These are phyloP conservation scores for zebrafish (Danio rerio) DNA, from an alignment of 2,113 vertebrate species.

Conservation along the genomic window GRCz12tu NC_133192.1:13108501-13109000, in stretches of 20 bases:
- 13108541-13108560: slow-evolving; percentile 40
- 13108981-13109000: no score
- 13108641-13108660: slow-evolving; percentile 22
- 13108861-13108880: no score
- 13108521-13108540: slow-evolving; percentile 52
- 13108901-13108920: no score
- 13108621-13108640: slow-evolving; percentile 37
- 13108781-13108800: background rate
- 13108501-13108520: slow-evolving; percentile 81
- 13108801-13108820: background rate
- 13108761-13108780: background rate
- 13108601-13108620: slow-evolving; percentile 6
- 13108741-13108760: slow-evolving; percentile 26
- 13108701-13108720: background rate
- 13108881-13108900: no score
- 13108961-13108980: no score
- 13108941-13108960: no score
- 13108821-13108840: no score
- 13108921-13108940: no score
- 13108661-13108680: background rate
- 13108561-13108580: slow-evolving; percentile 24
- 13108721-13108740: slow-evolving; percentile 17
- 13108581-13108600: slow-evolving; percentile 29
- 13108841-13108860: no score
- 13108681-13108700: slow-evolving; percentile 3